Base-by-base conservation (phyloP, 1,140 invertebrate genomes). In the Philaenus spumarius region DNA sequence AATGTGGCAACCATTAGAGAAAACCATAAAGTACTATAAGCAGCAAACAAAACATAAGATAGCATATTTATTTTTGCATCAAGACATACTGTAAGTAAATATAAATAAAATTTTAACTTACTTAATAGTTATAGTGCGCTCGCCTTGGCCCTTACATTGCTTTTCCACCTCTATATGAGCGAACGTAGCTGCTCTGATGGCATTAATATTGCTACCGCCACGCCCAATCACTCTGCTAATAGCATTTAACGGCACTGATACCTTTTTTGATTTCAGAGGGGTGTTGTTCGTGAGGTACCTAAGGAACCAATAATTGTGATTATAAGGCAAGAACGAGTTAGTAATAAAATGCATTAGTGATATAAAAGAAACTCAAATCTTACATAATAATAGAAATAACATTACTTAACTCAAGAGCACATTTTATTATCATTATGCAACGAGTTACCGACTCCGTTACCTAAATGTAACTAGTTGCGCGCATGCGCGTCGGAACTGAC, bases 121-220 rank as follows among this genome's bases (percentile, higher is more conserved):
- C 87, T 93, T 95, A 65, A 98, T 96, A 12, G 93, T 95, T 58
- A 98, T 95, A 64, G 88, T 89, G 67, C 95, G 78, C 73, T 97
- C 95, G 24, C 89, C 90, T 74, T 93, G 90, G 11, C 89, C 90
- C 78, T 96, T 96, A 68, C 85, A 86, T 75, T 95, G 92, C 71
- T 97, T 98, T 71, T 98, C 95, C 1, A 98, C 92, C 75, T 98
- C 95, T 68, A 98, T 97, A 69, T 97, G 92, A 3, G 95, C 95
- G 50, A 93, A 93, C 14, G 94, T 97, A 20, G 91, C 87, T 59
- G 89, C 87, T 60, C 95, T 78, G 67, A 98, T 97, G 5, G 94
- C 90, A 78, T 97, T 98, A 64, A 98, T 97, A 75, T 97, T 97
- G 73, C 88, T 93, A 19, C 95, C 95, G 17, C 89, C 94, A 67